Evolutionary conservation across 2,888 invertebrate species (phyloP), one percentile per base, ranked within the genome.

Genomic region (Pollenia amentaria): DNA sequence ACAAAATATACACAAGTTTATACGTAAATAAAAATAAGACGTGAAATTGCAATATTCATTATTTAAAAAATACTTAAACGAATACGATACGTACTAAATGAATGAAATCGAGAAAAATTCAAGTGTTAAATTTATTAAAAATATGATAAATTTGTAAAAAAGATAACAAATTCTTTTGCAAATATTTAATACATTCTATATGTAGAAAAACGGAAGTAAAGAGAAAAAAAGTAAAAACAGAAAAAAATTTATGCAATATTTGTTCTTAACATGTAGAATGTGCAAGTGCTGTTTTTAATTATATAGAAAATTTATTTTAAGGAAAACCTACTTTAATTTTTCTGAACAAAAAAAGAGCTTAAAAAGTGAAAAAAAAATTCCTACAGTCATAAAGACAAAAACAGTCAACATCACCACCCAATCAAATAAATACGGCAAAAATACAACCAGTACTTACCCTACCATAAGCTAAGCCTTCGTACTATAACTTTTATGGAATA

Each of bases 161-260:
- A 75, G 48, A 73, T 46, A 16, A 48, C 69, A 12, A 62, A 75
- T 75, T 62, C 46, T 48, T 62, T 46, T 75, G 60, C 38, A 60
- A 62, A 60, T 38, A 18, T 38, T 48, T 62, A 38, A 29, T 29
- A 29, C 1, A 29, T 29, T 29, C 3, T 29, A 29, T 29, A 29
- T 29, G 29, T 29, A 29, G n/a, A n/a, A 79, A 70, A 69, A 64
- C 79, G 73, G 69, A 79, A 78, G 65, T 77, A 60, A 70, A 46
- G 65, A 72, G 53, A 73, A 72, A 51, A 48, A 9, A 60, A 42
- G n/a, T n/a, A 53, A n/a, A n/a, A 29, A 29, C 29, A 57, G 53
- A 53, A 73, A 77, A 40, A 40, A 84, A 77, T 84, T 67, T 84
- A 65, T 65, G 77, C 65, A 84, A 72, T 72, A 72, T 48, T 64